phyloP scores from a whole-genome alignment of 2,113 vertebrate genomes.

The Galbula dea region DNA sequence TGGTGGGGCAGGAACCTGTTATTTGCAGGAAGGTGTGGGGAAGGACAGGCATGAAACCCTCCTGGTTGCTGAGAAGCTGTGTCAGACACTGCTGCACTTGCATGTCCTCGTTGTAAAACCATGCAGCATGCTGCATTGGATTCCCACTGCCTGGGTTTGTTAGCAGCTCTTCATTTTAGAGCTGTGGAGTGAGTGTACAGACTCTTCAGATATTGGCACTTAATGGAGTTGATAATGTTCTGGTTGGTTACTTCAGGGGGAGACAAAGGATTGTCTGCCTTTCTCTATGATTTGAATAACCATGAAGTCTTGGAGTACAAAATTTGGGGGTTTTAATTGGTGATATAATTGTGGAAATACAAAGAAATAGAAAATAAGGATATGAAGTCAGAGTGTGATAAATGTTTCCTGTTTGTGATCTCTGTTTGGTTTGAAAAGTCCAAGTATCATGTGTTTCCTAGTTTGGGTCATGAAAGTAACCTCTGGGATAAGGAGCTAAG shows the following conservation, averaged over 20 bases:
- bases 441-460: not conserved
- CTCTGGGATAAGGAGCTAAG: not conserved
- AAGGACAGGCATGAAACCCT: fast-evolving
- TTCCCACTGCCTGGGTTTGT: not conserved
- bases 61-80: not conserved
- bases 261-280: not conserved
- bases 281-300: not conserved
- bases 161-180: not conserved
- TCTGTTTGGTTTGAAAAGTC: not conserved
- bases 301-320: not conserved
- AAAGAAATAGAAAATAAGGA: no score
- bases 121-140: not conserved
- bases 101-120: not conserved
- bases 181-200: not conserved
- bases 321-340: not conserved
- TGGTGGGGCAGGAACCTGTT: not conserved
- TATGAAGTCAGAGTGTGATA: not conserved
- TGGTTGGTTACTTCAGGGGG: not conserved
- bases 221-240: not conserved
- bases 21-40: not conserved
- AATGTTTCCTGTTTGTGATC: not conserved
- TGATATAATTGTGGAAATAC: not conserved
- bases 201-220: not conserved
- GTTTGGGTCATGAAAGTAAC: not conserved
- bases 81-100: not conserved